These are phyloP conservation scores for Dermolepida albohirtum DNA, from an alignment of 2,888 invertebrate genomes.

Conservation along the genomic window DNA sequence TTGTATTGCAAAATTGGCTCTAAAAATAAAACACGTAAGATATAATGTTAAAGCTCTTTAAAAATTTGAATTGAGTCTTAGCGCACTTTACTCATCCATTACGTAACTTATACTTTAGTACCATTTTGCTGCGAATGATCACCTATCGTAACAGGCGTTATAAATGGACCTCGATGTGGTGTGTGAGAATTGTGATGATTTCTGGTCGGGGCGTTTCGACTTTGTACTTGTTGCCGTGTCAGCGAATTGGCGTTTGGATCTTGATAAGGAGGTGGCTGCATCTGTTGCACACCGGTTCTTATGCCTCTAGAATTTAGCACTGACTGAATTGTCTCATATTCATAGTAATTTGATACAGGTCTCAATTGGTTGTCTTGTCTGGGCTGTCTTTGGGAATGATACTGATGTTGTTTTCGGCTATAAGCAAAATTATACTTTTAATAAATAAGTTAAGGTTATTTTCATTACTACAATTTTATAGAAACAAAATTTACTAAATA, in stretches of 20 bases:
- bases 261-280: conserved; percentile 50
- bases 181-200: conserved; percentile 39
- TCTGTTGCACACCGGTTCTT: conserved; percentile 45
- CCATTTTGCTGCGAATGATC: conserved; percentile 65
- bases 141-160: conserved; percentile 73
- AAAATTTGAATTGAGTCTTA: not conserved
- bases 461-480: too few relatives aligned
- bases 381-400: conserved; percentile 71
- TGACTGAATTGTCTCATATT: conserved; percentile 84
- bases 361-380: conserved; percentile 67
- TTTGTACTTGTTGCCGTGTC: conserved; percentile 53
- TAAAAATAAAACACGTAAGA: too few relatives aligned
- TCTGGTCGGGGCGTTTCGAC: conserved; percentile 43
- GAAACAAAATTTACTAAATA: too few relatives aligned
- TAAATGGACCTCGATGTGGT: conserved; percentile 68
- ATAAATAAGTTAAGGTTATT: too few relatives aligned
- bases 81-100: not conserved
- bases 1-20: too few relatives aligned
- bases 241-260: conserved; percentile 60
- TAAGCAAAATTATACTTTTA: conserved; percentile 45
- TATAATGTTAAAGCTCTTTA: too few relatives aligned
- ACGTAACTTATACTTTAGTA: conserved; percentile 59
- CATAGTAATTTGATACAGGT: conserved; percentile 86
- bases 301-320: conserved; percentile 62
- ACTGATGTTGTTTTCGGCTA: conserved; percentile 76